These are phyloP conservation scores for Lasioglossum morio DNA, from an alignment of 2,888 invertebrate genomes.

Conservation along the genomic window DNA sequence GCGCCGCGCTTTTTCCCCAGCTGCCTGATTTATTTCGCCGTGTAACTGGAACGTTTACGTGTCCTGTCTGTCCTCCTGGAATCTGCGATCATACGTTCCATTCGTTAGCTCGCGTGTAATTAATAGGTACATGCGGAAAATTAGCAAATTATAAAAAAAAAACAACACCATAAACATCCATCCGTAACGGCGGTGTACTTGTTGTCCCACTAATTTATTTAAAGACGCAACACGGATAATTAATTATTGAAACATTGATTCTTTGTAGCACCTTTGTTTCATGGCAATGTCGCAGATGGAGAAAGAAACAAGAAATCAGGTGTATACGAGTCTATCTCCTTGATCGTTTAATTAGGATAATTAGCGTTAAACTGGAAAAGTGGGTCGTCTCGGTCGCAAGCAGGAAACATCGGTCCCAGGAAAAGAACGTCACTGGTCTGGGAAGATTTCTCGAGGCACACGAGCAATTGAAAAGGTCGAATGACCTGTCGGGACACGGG, in stretches of 20 bases:
- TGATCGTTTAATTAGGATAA: no score
- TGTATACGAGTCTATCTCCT: no score
- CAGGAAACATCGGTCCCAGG: neutral
- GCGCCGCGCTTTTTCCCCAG: conserved; percentile 52
- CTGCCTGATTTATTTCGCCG: conserved; percentile 46
- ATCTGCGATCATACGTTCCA: neutral
- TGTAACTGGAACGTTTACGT: neutral
- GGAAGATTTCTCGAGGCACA: conserved; percentile 1
- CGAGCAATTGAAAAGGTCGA: conserved; percentile 38
- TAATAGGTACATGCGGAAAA: neutral
- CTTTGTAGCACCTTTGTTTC: no score
- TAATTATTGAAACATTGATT: no score
- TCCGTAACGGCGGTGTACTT: neutral
- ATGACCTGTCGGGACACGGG: conserved; percentile 8
- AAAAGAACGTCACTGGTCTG: neutral
- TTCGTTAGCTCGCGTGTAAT: neutral
- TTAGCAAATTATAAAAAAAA: neutral
- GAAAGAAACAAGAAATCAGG: no score
- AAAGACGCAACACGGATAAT: no score
- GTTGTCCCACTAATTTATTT: neutral
- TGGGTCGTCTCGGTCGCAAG: neutral
- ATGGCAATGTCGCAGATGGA: no score
- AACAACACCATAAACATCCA: neutral
- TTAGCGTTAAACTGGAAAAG: neutral
- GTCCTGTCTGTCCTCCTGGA: neutral